phyloP scores from a whole-genome alignment of 2,888 invertebrate genomes.

The Tachina fera region DNA sequence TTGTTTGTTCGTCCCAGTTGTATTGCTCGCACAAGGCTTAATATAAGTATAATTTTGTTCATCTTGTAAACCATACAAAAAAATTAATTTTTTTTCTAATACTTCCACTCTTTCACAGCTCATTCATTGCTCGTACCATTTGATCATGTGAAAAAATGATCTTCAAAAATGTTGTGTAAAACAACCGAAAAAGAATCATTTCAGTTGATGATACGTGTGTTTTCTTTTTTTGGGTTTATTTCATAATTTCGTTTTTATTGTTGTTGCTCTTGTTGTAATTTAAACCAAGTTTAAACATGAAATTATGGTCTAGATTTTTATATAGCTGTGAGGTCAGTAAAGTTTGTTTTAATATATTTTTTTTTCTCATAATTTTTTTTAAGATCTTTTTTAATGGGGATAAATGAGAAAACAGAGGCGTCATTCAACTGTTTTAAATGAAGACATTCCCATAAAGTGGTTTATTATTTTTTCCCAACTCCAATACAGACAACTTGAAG shows the following conservation, averaged over 20 bases:
- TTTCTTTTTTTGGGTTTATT: constrained; percentile 13
- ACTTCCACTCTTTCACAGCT: constrained; percentile 12
- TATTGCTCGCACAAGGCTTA: too few species aligned
- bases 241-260: constrained; percentile 38
- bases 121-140: neutral
- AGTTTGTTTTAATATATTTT: constrained; percentile 37
- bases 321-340: constrained; percentile 62
- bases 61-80: too few species aligned
- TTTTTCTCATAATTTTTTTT: neutral
- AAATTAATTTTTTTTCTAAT: neutral
- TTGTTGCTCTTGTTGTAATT: constrained; percentile 42
- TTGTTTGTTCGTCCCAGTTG: too few species aligned
- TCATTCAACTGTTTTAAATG: constrained; percentile 59
- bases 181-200: constrained; percentile 40
- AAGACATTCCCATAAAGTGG: constrained; percentile 57
- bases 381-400: constrained; percentile 37
- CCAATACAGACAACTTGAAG: neutral
- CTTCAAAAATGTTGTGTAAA: constrained; percentile 59
- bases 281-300: constrained; percentile 67
- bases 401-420: constrained; percentile 63
- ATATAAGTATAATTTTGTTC: too few species aligned
- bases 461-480: neutral
- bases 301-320: constrained; percentile 69
- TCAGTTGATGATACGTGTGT: constrained; percentile 54
- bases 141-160: constrained; percentile 57